phyloP scores from a whole-genome alignment of 2,888 invertebrate genomes.

The Phymatocera aterrima region DNA sequence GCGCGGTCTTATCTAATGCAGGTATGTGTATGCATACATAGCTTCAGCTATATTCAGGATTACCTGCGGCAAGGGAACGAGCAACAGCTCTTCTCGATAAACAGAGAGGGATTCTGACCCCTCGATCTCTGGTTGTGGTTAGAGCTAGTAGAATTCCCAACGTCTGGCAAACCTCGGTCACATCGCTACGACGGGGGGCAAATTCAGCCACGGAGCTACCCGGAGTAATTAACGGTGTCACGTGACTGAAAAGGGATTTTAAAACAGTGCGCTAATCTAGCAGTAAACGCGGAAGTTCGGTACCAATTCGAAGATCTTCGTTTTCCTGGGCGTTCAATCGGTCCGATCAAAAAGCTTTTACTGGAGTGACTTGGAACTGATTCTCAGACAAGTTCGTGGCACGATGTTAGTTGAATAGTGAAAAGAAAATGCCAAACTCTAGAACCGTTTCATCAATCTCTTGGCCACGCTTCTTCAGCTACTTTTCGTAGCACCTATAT shows the following conservation, averaged over 20 bases:
- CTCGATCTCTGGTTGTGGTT: constrained; percentile 7
- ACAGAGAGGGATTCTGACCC: constrained; percentile 15
- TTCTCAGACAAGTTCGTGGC: not conserved
- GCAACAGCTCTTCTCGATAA: constrained; percentile 29
- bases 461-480: constrained; percentile 39
- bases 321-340: not conserved
- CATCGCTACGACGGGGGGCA: not conserved
- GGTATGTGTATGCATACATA: not conserved
- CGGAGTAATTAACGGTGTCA: not conserved
- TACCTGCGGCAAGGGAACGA: not conserved
- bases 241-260: not conserved
- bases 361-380: constrained; percentile 3
- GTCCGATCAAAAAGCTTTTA: constrained; percentile 31
- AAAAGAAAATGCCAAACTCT: constrained; percentile 58
- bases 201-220: not conserved
- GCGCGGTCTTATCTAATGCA: not conserved
- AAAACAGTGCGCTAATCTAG: not conserved
- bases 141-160: not conserved
- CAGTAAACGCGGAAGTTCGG: not conserved
- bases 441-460: constrained; percentile 62
- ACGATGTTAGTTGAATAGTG: constrained; percentile 56
- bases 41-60: too few relatives aligned
- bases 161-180: not conserved
- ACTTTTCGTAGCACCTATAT: not conserved
- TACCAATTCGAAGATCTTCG: not conserved